Conservation (phyloP, 1,140 invertebrate species). For the Drosophila truncata region DNA sequence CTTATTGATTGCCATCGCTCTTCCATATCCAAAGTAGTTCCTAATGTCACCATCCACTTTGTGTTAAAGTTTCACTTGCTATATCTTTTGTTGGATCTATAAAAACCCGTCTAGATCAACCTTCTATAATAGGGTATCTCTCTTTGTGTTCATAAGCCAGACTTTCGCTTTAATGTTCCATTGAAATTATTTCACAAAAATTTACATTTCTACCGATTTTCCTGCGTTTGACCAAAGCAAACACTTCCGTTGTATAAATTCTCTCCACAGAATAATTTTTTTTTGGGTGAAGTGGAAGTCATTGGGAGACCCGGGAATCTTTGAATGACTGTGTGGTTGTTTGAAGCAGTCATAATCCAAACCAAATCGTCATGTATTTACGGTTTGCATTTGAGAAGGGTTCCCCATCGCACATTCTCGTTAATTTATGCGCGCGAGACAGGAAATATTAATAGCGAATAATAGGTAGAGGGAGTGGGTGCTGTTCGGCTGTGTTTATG, state of each 20-base stretch:
- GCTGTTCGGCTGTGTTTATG: neutral
- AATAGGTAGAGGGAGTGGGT: constrained; percentile 32
- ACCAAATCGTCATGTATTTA: constrained; percentile 42
- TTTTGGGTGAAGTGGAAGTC: constrained; percentile 29
- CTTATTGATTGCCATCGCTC: neutral
- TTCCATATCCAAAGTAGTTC: neutral
- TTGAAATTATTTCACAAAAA: constrained; percentile 52
- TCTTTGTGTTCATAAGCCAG: neutral
- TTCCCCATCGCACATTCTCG: constrained; percentile 43
- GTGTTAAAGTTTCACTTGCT: constrained; percentile 10
- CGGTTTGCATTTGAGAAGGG: constrained; percentile 60
- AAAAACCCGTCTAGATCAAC: constrained; percentile 9
- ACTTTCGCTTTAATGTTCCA: constrained; percentile 28
- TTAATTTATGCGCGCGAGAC: constrained; percentile 80
- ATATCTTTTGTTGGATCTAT: neutral
- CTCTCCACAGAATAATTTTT: constrained; percentile 11
- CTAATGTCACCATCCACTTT: constrained; percentile 1
- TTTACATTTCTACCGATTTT: constrained; percentile 41
- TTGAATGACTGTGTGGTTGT: constrained; percentile 45
- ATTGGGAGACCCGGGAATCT: constrained; percentile 18
- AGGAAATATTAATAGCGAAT: constrained; percentile 80
- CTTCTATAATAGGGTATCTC: constrained; percentile 34
- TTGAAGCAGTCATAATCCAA: constrained; percentile 66
- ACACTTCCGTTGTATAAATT: constrained; percentile 53
- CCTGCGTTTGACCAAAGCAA: constrained; percentile 45